phyloP scores from a whole-genome alignment of 2,113 vertebrate species.

The Opisthocomus hoazin region DNA sequence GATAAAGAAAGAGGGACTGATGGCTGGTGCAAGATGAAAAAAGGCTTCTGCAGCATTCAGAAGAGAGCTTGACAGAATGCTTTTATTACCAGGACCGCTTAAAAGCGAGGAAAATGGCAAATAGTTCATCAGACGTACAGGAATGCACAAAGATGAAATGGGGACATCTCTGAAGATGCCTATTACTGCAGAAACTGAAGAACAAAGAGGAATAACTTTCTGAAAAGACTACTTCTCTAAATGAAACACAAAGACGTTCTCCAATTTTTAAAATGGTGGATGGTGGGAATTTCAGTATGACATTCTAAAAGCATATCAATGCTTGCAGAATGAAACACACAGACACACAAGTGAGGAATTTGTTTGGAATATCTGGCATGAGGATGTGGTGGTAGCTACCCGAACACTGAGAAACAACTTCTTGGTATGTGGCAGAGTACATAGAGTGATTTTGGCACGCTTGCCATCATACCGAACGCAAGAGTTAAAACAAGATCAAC shows the following conservation, averaged over 20 bases:
- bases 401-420: neutral
- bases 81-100: neutral
- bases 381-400: neutral
- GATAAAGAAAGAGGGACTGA: neutral
- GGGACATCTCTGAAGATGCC: neutral
- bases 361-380: neutral
- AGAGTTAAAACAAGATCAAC: neutral
- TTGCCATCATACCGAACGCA: neutral
- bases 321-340: neutral
- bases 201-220: neutral
- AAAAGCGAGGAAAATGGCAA: neutral
- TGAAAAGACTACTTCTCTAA: neutral
- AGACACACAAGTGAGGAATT: neutral
- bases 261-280: neutral
- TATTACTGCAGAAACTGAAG: neutral
- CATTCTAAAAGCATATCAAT: neutral
- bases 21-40: neutral
- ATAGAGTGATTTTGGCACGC: neutral
- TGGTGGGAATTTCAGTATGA: neutral
- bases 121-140: rapidly evolving
- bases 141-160: rapidly evolving
- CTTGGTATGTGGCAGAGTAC: neutral
- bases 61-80: neutral
- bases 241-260: neutral
- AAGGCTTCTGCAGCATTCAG: neutral